Evolutionary conservation across 2,113 vertebrate species (phyloP).

Genomic region (Ochotona princeps): DNA sequence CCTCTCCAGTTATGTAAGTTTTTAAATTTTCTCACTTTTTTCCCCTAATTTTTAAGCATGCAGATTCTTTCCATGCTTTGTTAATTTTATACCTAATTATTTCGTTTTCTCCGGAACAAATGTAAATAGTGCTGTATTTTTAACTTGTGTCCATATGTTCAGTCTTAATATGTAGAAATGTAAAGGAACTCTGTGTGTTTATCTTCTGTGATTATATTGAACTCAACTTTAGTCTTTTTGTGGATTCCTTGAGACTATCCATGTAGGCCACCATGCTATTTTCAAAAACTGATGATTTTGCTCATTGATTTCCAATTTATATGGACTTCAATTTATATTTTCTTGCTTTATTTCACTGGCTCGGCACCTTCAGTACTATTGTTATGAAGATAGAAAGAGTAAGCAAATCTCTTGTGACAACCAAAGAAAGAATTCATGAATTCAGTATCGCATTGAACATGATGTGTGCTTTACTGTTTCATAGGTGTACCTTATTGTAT

Average conservation of each 20-base stretch:
- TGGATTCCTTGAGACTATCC: background rate
- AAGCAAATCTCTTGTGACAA: background rate
- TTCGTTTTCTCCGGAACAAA: background rate
- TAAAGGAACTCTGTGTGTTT: background rate
- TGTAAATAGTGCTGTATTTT: background rate
- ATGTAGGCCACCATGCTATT: background rate
- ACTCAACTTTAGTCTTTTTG: background rate
- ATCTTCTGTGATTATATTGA: background rate
- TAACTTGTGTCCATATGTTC: background rate
- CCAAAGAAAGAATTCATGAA: background rate
- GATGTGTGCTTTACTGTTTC: background rate
- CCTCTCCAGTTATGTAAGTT: background rate
- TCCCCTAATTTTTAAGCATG: conserved; percentile 21
- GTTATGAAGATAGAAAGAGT: background rate
- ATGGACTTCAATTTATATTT: background rate
- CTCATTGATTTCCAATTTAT: background rate
- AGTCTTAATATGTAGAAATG: background rate
- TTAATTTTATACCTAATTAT: conserved; percentile 25
- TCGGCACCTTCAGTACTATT: background rate
- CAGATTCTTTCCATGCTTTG: background rate
- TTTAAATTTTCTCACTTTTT: background rate
- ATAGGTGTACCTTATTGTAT: background rate
- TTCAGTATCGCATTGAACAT: background rate
- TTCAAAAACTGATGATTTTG: background rate
- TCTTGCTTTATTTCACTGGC: background rate